Base-by-base conservation (phyloP, 2,797 vertebrate genomes). In the Eupleurogrammus muticus region DNA sequence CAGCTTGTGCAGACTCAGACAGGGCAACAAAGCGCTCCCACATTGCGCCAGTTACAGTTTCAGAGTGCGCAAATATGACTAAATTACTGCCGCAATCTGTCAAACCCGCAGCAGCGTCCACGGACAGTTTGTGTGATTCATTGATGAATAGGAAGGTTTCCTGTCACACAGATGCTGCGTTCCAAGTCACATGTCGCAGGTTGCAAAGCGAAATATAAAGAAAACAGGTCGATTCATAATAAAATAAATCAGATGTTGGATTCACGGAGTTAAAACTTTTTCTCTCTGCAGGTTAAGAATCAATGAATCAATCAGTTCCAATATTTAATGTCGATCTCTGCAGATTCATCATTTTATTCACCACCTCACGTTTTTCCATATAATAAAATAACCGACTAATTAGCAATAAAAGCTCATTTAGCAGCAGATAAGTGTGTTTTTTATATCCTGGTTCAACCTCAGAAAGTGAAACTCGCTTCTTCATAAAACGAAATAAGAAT, bases 1-100 rank as follows among this genome's bases (percentile, higher is more conserved):
- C 9, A 21, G 54, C 17, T 20, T 70, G 36, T 67, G 50, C 50
- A 67, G 53, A 56, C 35, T 55, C 57, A 38, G 40, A 23, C 14
- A 8, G 35, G 49, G 5, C 21, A 21, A 13, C 23, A 54, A 13
- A 49, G 28, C 44, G 16, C 6, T 5, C 14, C n/a, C 19, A 4
- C 12, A 12, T 17, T 28, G 19, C 57, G 60, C 46, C 11, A n/a
- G 62, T 46, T 2, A 21, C 19, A 28, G 47, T 48, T 52, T 36
- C 52, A 52, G 6, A 59, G 19, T 38, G 44, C 7, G 44, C 7
- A 71, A 47, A 52, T 38, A 63, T 5, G 23, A 24, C 8, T 2
- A 8, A n/a, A 55, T 34, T 24, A 10, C 6, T 3, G 8, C 9
- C 2, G 14, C 12, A 9, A 14, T 5, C 38, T 42, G 16, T 42